Evolutionary conservation across 2,888 invertebrate species (phyloP), one percentile per base, ranked within the genome.

Genomic region (Ametastegia equiseti): DNA sequence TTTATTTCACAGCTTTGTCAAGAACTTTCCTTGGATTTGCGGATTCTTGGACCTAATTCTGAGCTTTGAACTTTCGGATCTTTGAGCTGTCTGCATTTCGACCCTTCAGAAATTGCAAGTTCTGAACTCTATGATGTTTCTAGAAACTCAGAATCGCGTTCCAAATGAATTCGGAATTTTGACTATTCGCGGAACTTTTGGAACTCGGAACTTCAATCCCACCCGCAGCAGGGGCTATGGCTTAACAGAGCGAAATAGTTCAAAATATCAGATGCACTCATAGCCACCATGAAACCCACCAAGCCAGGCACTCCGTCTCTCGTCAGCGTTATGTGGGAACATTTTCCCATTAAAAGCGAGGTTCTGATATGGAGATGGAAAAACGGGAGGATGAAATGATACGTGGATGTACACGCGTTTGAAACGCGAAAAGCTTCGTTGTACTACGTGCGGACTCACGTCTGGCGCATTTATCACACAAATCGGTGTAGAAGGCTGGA

Each of bases 401-500:
- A 23, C 19, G 23, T 54, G 54, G 19, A 23, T 54, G 23, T 11
- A 54, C 54, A 54, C 54, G 54, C 54, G 54, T 54, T 23, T 54
- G 19, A 23, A 54, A 54, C 39, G 39, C 67, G 36, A 36, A n/a
- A 23, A 19, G 23, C 23, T 36, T 36, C 39, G 67, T 67, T 67
- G 39, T 67, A 67, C 67, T 39, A 39, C 67, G 19, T 67, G 67
- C 67, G 39, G 67, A 67, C 15, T 42, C 67, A 39, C 67, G 67
- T 67, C 67, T 67, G 67, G 36, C 67, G 15, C 67, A 67, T 67
- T 67, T 39, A 67, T 67, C 39, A 39, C 39, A 67, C 67, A 67
- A 67, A 67, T 67, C 67, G 67, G 36, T 23, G 67, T 36, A 42
- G 67, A 42, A 67, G 67, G 67, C 67, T 67, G 67, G 67, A 36